Base-by-base conservation (phyloP, 1,140 invertebrate genomes). In the Ectropis grisescens region DNA sequence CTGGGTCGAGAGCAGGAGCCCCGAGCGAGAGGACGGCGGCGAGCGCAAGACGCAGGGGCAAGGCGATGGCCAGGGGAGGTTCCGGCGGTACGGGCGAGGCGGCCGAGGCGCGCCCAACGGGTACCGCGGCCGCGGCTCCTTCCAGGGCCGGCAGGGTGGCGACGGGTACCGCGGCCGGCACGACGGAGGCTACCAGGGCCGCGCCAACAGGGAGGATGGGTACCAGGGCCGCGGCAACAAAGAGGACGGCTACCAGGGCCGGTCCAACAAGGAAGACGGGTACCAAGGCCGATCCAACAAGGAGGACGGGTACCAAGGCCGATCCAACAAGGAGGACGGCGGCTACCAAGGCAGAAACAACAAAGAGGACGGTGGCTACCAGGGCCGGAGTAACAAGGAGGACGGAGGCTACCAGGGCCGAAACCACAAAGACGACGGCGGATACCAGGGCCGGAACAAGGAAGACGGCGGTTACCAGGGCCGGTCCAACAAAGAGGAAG, bases 291-390 rank as follows among this genome's bases (percentile, higher is more conserved):
- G 67, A 14, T 54, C 55, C 13, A 47, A 60, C 25, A 19, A 19
- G 3, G 61, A 64, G 14, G 76, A 80, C 22, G 58, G 56, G n/a
- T 79, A 80, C 40, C 69, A 79, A 31, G 71, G 72, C 8, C 79
- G 79, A 27, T 68, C 75, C 2, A 76, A 82, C 41, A 55, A 53
- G 3, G 55, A 55, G 9, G 71, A 68, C n/a, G 71, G 75, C 2
- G 56, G 58, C 22, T 67, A 69, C 37, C 67, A 71, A 44, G 55
- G 52, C 45, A 53, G 65, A 29, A 26, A 26, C 24, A n/a, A 3
- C 3, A 53, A 62, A 29, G 10, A 26, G 4, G 24, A 3, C 3
- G 75, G 76, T 2, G 58, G 60, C 16, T 68, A 69, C 37, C 67
- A 71, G 44, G 55, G 51, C 47, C 54, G 67, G 29, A 69, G 74